These are phyloP conservation scores for Motacilla tschutschensis DNA, from an alignment of 2,113 vertebrate genomes.

Conservation along the genomic window DNA sequence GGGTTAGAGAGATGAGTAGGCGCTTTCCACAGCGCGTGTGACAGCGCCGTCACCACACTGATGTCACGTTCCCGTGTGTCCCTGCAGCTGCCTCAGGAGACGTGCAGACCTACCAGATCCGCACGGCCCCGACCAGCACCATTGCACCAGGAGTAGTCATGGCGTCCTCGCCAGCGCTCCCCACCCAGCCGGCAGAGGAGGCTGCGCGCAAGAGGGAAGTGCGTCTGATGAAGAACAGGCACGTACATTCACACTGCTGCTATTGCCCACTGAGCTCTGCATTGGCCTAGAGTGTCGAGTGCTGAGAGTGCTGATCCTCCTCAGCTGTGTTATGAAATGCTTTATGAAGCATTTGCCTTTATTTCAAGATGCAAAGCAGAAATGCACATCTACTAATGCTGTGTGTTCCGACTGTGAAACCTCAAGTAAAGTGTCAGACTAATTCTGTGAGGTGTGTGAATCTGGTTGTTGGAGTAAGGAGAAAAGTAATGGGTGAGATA, in stretches of 20 bases:
- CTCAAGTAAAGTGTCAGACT: background rate
- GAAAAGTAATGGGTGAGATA: background rate
- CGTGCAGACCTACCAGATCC: slow-evolving; percentile 97
- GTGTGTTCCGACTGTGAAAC: background rate
- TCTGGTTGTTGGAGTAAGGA: background rate
- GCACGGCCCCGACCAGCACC: slow-evolving; percentile 89
- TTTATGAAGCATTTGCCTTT: background rate
- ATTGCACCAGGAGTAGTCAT: slow-evolving; percentile 94
- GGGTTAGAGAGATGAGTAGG: background rate
- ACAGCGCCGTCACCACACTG: background rate
- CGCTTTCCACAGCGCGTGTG: background rate
- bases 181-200: slow-evolving; percentile 88
- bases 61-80: background rate
- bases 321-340: background rate
- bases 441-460: background rate
- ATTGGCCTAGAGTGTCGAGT: background rate
- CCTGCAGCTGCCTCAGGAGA: slow-evolving; percentile 90
- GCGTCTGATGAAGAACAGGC: slow-evolving; percentile 98
- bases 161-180: slow-evolving; percentile 89
- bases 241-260: background rate
- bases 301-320: background rate
- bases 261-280: background rate
- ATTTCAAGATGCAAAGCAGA: background rate
- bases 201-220: slow-evolving; percentile 95
- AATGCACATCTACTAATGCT: background rate